Conservation (phyloP, 1,140 invertebrate genomes). For the Drosophila ogumai region DNA sequence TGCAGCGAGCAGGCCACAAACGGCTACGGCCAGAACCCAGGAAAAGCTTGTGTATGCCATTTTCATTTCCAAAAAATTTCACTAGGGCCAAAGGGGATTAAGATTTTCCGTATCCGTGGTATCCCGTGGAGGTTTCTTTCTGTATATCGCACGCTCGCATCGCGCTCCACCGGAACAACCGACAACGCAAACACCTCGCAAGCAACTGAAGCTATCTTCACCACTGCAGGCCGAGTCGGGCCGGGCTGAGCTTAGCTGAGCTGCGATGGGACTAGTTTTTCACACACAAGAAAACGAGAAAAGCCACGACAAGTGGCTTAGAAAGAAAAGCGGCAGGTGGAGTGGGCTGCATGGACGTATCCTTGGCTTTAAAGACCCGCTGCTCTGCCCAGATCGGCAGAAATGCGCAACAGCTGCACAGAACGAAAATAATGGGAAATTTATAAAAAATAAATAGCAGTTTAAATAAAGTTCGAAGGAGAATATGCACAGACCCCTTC, state of each 20-base stretch:
- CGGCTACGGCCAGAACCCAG: constrained; percentile 3
- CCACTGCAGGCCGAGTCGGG: constrained; percentile 36
- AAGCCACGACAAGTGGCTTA: constrained; percentile 53
- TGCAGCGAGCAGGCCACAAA: background rate
- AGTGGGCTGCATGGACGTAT: constrained; percentile 17
- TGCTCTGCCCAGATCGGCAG: constrained; percentile 12
- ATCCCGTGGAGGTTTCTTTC: constrained; percentile 15
- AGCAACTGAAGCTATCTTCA: constrained; percentile 68
- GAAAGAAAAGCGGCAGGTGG: constrained; percentile 30
- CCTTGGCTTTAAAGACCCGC: constrained; percentile 33
- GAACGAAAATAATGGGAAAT: background rate
- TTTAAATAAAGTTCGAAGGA: background rate
- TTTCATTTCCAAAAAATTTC: constrained; percentile 1
- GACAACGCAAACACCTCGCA: constrained; percentile 71
- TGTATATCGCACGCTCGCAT: constrained; percentile 40
- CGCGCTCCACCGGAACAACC: constrained; percentile 57
- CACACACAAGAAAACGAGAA: constrained; percentile 44
- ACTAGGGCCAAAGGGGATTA: constrained; percentile 10
- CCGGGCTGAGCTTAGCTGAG: background rate
- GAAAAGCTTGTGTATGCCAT: constrained; percentile 9
- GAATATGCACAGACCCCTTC: background rate
- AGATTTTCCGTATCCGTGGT: constrained; percentile 12
- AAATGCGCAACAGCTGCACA: constrained; percentile 17
- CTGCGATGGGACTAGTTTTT: constrained; percentile 59
- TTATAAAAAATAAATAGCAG: background rate